phyloP scores from a whole-genome alignment of 2,888 invertebrate genomes.

The Podabrus alpinus region DNA sequence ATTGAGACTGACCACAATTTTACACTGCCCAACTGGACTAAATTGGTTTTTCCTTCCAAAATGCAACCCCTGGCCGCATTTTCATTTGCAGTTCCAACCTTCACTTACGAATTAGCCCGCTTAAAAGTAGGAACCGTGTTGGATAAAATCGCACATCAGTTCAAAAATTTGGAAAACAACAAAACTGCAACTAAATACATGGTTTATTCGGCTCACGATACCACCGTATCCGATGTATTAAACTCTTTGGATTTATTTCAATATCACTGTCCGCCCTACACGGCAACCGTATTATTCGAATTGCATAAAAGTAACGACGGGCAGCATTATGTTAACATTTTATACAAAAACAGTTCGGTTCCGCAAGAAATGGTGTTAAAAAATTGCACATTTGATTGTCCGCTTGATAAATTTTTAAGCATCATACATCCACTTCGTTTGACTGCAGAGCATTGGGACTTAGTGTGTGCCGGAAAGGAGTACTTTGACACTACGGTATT shows the following conservation, averaged over 20 bases:
- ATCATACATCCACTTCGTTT: constrained; percentile 64
- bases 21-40: constrained; percentile 48
- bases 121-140: constrained; percentile 68
- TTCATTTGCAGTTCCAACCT: constrained; percentile 62
- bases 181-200: constrained; percentile 48
- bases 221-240: constrained; percentile 76
- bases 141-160: constrained; percentile 62
- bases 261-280: constrained; percentile 69
- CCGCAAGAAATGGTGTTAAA: constrained; percentile 65
- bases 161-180: constrained; percentile 20
- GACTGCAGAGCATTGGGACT: neutral
- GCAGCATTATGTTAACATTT: constrained; percentile 48
- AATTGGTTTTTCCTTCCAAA: constrained; percentile 65
- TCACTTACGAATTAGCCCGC: constrained; percentile 62
- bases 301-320: constrained; percentile 57
- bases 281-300: constrained; percentile 74
- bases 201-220: constrained; percentile 78
- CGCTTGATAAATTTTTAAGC: constrained; percentile 61
- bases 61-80: constrained; percentile 65
- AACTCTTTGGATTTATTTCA: constrained; percentile 74
- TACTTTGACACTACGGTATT: neutral
- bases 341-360: constrained; percentile 70
- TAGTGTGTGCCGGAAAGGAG: neutral
- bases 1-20: constrained; percentile 70
- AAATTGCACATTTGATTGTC: constrained; percentile 70